Evolutionary conservation across 2,888 invertebrate genomes (phyloP).

Genomic region (Idaea straminata): DNA sequence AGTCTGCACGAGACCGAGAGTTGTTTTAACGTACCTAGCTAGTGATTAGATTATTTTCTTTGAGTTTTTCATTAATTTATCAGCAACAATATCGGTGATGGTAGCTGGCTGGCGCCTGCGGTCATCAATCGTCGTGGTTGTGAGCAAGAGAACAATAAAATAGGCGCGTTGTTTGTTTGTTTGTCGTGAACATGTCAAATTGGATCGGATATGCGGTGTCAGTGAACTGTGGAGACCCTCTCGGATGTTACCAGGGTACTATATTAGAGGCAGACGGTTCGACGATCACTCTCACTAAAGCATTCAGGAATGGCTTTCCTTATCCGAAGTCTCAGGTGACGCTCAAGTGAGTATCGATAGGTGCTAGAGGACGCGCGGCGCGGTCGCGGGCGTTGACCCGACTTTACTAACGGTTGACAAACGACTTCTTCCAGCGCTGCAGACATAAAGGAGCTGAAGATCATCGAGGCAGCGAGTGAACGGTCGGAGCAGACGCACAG

Average conservation of each 20-base stretch:
- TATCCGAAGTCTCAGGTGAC: constrained; percentile 75
- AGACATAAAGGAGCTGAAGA: constrained; percentile 87
- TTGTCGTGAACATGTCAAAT: constrained; percentile 64
- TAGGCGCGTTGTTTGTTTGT: too few relatives aligned
- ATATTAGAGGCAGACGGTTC: constrained; percentile 86
- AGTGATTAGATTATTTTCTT: too few relatives aligned
- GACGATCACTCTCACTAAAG: constrained; percentile 87
- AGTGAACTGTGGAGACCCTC: constrained; percentile 87
- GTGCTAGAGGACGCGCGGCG: neutral
- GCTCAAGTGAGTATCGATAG: constrained; percentile 56
- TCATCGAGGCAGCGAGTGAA: constrained; percentile 83
- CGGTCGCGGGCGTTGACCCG: too few relatives aligned
- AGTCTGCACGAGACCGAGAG: too few relatives aligned
- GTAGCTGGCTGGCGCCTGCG: too few relatives aligned
- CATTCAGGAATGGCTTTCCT: constrained; percentile 89
- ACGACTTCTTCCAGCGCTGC: constrained; percentile 81
- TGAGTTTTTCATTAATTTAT: too few relatives aligned
- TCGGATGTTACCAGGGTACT: constrained; percentile 90
- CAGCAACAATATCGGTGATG: too few relatives aligned
- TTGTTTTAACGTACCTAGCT: too few relatives aligned
- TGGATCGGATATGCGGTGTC: constrained; percentile 92
- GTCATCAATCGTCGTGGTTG: too few relatives aligned
- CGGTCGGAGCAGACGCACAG: constrained; percentile 58
- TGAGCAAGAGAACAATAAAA: too few relatives aligned
- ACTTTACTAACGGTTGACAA: constrained; percentile 1